Conservation (phyloP, 2,113 vertebrate genomes). For the Malaclemys terrapin region DNA sequence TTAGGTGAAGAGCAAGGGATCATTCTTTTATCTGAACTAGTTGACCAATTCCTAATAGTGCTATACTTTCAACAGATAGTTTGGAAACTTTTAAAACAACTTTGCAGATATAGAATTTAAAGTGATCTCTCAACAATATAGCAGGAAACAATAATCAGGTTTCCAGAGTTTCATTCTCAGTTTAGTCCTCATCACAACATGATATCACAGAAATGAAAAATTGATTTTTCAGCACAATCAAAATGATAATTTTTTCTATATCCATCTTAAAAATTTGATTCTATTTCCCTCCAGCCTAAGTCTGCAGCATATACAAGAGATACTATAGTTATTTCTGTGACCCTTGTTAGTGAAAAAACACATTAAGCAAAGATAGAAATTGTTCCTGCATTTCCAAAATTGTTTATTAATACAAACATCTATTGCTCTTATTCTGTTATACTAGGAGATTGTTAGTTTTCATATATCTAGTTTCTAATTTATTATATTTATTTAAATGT, state of each 20-base stretch:
- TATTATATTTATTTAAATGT: not conserved
- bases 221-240: conserved; percentile 52
- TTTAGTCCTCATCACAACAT: conserved; percentile 43
- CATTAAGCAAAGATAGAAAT: not conserved
- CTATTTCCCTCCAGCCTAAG: not conserved
- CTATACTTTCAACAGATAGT: not conserved
- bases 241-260: conserved; percentile 68
- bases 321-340: not conserved
- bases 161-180: conserved; percentile 32
- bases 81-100: conserved; percentile 27
- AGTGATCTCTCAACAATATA: conserved; percentile 10
- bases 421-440: not conserved
- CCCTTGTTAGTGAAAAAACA: not conserved
- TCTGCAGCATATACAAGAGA: not conserved
- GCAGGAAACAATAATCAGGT: conserved; percentile 35
- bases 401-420: not conserved
- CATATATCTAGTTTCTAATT: not conserved
- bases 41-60: not conserved
- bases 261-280: conserved; percentile 2
- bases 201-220: conserved; percentile 41
- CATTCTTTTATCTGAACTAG: not conserved
- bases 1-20: not conserved
- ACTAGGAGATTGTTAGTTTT: not conserved
- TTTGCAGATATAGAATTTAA: not conserved
- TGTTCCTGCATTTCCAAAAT: not conserved